Conservation (phyloP, 2,888 invertebrate genomes). For the Microplitis manilae region DNA sequence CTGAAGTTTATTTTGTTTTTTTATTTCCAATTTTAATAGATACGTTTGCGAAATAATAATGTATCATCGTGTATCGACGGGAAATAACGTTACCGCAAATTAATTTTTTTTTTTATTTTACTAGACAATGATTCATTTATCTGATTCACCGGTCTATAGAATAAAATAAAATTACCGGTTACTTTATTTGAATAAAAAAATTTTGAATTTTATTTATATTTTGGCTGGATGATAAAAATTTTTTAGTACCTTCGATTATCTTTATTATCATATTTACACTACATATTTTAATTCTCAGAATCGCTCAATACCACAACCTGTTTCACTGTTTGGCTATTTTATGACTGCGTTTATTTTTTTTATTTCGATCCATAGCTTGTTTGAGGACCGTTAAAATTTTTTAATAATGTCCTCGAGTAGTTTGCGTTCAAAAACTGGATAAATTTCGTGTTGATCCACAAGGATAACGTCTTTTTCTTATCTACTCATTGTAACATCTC, state of each 20-base stretch:
- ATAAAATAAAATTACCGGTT: background rate
- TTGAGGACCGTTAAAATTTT: background rate
- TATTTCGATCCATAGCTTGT: constrained; percentile 18
- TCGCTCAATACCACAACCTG: background rate
- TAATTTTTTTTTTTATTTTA: background rate
- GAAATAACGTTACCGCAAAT: background rate
- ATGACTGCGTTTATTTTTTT: background rate
- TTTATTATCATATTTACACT: background rate
- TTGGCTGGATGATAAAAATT: background rate
- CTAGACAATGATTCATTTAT: background rate
- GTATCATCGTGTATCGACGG: background rate
- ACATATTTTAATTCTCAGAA: background rate
- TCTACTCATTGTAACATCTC: too few relatives aligned
- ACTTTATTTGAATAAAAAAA: background rate
- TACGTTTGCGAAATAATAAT: background rate
- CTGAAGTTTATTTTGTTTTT: background rate
- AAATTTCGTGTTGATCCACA: too few relatives aligned
- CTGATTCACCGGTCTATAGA: background rate
- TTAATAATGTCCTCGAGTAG: too few relatives aligned
- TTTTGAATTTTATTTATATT: too few relatives aligned
- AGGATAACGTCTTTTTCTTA: too few relatives aligned
- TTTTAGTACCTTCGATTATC: background rate
- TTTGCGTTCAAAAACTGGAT: too few relatives aligned
- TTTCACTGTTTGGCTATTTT: background rate
- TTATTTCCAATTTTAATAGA: background rate